These are phyloP conservation scores for Heliopora coerulea DNA, from an alignment of 92 coral and sea anemone species.

Conservation along the genomic window DNA sequence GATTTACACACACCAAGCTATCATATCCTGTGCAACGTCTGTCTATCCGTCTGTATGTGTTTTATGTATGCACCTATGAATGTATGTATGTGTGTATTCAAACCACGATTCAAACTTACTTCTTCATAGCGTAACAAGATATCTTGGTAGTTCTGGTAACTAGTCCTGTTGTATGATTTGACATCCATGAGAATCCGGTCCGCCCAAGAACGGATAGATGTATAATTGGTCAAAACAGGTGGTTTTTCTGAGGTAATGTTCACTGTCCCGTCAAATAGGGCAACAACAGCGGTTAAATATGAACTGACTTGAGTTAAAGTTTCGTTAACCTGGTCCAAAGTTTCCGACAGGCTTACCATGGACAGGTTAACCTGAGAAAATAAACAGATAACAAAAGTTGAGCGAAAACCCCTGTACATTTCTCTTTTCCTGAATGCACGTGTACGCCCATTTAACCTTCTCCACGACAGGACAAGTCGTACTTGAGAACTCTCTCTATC, in stretches of 20 bases:
- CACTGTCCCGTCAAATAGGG: constrained; percentile 82
- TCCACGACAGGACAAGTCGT: no score
- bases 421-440: no score
- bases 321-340: constrained; percentile 24
- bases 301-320: constrained; percentile 22
- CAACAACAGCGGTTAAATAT: constrained; percentile 57
- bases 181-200: background rate
- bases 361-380: constrained; percentile 18
- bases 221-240: constrained; percentile 25
- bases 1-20: no score
- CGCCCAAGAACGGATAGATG: constrained; percentile 17
- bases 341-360: background rate
- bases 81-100: no score
- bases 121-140: constrained; percentile 8
- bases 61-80: no score
- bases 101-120: constrained; percentile 3
- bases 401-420: no score
- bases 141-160: constrained; percentile 11
- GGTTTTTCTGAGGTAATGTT: constrained; percentile 52
- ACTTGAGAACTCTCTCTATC: no score
- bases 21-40: no score
- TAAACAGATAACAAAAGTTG: no score
- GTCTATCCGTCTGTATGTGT: no score
- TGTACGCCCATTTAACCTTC: no score
- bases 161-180: constrained; percentile 7